Percentiles rank a stretch among this genome's conserved stretches.
Evolutionary conservation across 2,888 invertebrate genomes (phyloP).

Genomic region (Ormyrus thymus): DNA sequence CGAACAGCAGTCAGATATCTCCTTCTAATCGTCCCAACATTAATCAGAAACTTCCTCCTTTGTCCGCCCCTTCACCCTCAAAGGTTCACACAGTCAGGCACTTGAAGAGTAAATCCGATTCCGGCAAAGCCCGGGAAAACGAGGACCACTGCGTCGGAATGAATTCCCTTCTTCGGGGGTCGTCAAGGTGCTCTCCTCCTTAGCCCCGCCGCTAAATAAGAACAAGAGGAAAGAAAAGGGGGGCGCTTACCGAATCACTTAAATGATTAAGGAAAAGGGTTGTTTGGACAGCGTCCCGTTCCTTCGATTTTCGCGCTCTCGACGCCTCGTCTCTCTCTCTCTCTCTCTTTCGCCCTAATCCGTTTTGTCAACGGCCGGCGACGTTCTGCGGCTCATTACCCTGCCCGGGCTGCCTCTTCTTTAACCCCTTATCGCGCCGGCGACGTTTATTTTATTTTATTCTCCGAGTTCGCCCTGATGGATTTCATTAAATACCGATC

Average conservation of each 20-base stretch:
- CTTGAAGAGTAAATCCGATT: slow-evolving; percentile 43
- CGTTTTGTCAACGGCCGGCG: slow-evolving; percentile 72
- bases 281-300: slow-evolving; percentile 72
- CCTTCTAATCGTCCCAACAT: slow-evolving; percentile 43
- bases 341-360: slow-evolving; percentile 67
- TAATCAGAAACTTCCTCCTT: slow-evolving; percentile 35
- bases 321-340: slow-evolving; percentile 45
- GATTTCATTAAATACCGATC: slow-evolving; percentile 12
- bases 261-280: slow-evolving; percentile 75
- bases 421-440: slow-evolving; percentile 24
- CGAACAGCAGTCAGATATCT: slow-evolving; percentile 5
- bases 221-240: slow-evolving; percentile 40
- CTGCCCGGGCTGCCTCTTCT: slow-evolving; percentile 56
- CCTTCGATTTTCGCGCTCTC: slow-evolving; percentile 60
- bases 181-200: not conserved
- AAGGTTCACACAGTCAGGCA: not conserved
- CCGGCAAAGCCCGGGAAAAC: slow-evolving; percentile 26
- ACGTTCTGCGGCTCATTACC: slow-evolving; percentile 68
- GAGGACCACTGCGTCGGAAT: slow-evolving; percentile 21
- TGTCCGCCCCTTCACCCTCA: slow-evolving; percentile 3
- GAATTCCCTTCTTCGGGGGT: not conserved
- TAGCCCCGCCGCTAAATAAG: not conserved
- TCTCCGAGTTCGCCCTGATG: slow-evolving; percentile 20
- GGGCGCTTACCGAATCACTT: slow-evolving; percentile 72
- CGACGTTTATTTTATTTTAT: slow-evolving; percentile 54